Evolutionary conservation across 2,888 invertebrate genomes (phyloP).

Genomic region (Liodrosophila aerea): DNA sequence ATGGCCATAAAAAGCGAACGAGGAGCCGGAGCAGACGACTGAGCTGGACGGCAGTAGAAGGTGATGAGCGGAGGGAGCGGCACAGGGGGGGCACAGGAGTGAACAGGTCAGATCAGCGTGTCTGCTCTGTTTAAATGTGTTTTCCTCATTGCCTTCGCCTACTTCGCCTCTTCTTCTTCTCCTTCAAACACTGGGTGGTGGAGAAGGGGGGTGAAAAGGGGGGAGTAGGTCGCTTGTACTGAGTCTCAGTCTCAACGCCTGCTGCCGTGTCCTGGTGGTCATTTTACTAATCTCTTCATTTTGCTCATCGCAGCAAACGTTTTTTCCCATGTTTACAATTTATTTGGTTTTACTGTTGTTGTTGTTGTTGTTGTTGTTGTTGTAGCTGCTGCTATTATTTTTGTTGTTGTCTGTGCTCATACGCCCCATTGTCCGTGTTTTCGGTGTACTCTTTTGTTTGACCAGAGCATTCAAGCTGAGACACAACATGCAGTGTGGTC

Average conservation of each 20-base stretch:
- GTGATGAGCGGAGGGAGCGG: background rate
- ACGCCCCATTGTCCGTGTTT: constrained; percentile 67
- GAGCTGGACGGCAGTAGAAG: background rate
- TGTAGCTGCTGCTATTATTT: constrained; percentile 10
- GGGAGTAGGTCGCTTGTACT: too few species aligned
- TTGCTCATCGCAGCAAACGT: constrained; percentile 45
- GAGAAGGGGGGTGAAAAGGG: background rate
- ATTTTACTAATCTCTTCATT: constrained; percentile 78
- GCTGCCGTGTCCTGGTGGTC: constrained; percentile 54
- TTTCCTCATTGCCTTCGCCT: constrained; percentile 39
- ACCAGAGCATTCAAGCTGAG: constrained; percentile 18
- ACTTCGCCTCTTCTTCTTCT: constrained; percentile 18
- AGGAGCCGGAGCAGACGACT: constrained; percentile 44
- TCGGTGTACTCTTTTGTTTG: constrained; percentile 45
- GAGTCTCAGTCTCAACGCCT: too few species aligned
- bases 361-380: constrained; percentile 16
- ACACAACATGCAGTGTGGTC: constrained; percentile 29
- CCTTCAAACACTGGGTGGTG: too few species aligned
- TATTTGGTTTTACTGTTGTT: constrained; percentile 52
- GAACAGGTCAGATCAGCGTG: constrained; percentile 32
- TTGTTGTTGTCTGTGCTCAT: constrained; percentile 46
- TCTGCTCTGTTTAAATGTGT: constrained; percentile 37
- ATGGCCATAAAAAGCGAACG: constrained; percentile 73
- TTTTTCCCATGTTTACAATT: constrained; percentile 70
- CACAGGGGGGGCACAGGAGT: background rate